Evolutionary conservation across 2,888 invertebrate genomes (phyloP).

Genomic region (Sipha maydis): DNA sequence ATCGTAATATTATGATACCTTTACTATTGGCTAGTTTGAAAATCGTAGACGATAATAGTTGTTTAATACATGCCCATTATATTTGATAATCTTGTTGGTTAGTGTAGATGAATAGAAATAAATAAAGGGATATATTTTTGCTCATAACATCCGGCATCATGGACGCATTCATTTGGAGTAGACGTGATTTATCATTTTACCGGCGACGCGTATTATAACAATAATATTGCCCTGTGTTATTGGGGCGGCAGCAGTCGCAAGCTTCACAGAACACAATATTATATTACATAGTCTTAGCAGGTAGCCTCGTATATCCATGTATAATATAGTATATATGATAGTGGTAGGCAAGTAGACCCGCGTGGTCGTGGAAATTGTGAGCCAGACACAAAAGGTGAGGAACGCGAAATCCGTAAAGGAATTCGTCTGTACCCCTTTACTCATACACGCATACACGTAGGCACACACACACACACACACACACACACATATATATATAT

Average conservation of each 20-base stretch:
- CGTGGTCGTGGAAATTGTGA: neutral
- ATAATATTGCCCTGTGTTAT: neutral
- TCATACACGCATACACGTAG: neutral
- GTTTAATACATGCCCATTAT: too few species aligned
- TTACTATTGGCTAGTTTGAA: too few species aligned
- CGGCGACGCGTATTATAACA: neutral
- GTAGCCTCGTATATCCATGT: neutral
- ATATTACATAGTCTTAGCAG: neutral
- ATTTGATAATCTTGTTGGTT: too few species aligned
- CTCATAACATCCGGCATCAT: too few species aligned
- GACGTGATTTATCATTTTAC: neutral
- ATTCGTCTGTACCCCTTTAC: conserved; percentile 21
- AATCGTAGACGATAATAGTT: too few species aligned
- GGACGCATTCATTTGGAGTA: too few species aligned
- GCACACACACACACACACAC: neutral
- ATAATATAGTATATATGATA: neutral
- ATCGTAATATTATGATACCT: too few species aligned
- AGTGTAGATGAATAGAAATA: too few species aligned
- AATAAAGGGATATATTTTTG: too few species aligned
- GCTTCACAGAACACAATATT: neutral
- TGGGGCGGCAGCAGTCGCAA: neutral
- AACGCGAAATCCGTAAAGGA: conserved; percentile 26
- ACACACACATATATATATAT: neutral
- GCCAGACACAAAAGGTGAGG: neutral
- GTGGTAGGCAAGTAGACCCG: neutral